These are phyloP conservation scores for Procambarus clarkii DNA, from an alignment of 1,140 invertebrate species.

Conservation along the genomic window DNA sequence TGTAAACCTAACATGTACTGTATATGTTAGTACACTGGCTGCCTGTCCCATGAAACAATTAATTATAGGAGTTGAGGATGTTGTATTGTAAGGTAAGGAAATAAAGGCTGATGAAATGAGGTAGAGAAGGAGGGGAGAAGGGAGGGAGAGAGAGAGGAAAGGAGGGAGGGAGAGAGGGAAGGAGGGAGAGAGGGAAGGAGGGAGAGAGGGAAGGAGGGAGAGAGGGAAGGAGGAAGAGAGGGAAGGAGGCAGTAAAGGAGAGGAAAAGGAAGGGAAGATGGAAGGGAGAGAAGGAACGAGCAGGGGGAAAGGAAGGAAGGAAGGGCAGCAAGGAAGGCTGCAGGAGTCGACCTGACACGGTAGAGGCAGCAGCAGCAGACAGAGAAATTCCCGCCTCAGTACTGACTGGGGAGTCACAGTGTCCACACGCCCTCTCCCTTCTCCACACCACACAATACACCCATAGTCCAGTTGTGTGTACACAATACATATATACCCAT, in stretches of 20 bases:
- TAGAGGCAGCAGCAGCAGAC: not conserved
- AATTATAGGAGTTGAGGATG: not conserved
- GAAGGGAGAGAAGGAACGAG: not conserved
- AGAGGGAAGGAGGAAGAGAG: not conserved
- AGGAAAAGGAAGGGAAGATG: not conserved
- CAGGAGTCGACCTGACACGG: not conserved
- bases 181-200: not conserved
- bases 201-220: not conserved
- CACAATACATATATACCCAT: no score
- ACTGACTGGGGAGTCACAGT: not conserved
- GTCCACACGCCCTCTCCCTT: not conserved
- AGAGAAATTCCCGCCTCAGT: not conserved
- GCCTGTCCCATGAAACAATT: not conserved
- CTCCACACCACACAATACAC: not conserved
- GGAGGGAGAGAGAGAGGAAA: not conserved
- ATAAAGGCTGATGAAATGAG: not conserved
- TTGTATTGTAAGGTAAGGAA: not conserved
- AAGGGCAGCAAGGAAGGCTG: no score
- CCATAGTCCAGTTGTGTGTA: not conserved
- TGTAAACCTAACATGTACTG: no score
- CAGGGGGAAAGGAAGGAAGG: not conserved
- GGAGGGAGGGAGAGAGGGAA: not conserved
- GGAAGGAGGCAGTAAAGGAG: not conserved
- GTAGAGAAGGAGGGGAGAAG: not conserved
- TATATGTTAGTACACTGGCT: not conserved